These are phyloP conservation scores for Knipowitschia caucasica DNA, from an alignment of 2,797 vertebrate species.

Conservation along the genomic window DNA sequence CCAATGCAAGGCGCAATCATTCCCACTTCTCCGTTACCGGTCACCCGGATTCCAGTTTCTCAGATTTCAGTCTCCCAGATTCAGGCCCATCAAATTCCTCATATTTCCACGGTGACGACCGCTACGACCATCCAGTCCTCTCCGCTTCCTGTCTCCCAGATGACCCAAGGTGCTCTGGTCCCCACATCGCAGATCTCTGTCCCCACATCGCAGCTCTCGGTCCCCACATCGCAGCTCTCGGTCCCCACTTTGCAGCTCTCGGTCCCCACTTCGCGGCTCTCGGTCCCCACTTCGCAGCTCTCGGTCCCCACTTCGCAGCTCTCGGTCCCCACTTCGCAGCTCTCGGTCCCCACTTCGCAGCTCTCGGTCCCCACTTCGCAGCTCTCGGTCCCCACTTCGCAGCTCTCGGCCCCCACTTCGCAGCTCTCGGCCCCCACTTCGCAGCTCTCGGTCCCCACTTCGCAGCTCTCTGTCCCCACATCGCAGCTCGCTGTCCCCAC, in stretches of 20 bases:
- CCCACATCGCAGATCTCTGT: conserved; percentile 21
- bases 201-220: conserved; percentile 33
- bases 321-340: conserved; percentile 44
- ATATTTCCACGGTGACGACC: conserved; percentile 38
- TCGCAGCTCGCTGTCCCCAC: not conserved
- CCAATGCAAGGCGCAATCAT: conserved; percentile 25
- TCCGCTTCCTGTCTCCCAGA: conserved; percentile 38
- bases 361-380: conserved; percentile 39
- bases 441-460: conserved; percentile 47
- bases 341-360: conserved; percentile 51
- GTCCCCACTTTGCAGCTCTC: not conserved
- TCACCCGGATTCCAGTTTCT: conserved; percentile 7
- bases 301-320: conserved; percentile 32
- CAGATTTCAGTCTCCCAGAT: conserved; percentile 36
- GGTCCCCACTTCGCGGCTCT: conserved; percentile 35
- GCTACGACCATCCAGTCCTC: conserved; percentile 11
- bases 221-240: conserved; percentile 53
- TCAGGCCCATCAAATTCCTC: conserved; percentile 46
- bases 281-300: conserved; percentile 48
- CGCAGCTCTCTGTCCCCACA: conserved; percentile 48
- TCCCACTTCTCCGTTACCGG: conserved; percentile 58
- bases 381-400: conserved; percentile 46
- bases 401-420: conserved; percentile 26
- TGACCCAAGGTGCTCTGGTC: conserved; percentile 42
- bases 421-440: conserved; percentile 10